Percentiles rank a stretch among this genome's conserved stretches.
Conservation (phyloP, 2,113 vertebrate genomes). For the Stictonetta naevosa region DNA sequence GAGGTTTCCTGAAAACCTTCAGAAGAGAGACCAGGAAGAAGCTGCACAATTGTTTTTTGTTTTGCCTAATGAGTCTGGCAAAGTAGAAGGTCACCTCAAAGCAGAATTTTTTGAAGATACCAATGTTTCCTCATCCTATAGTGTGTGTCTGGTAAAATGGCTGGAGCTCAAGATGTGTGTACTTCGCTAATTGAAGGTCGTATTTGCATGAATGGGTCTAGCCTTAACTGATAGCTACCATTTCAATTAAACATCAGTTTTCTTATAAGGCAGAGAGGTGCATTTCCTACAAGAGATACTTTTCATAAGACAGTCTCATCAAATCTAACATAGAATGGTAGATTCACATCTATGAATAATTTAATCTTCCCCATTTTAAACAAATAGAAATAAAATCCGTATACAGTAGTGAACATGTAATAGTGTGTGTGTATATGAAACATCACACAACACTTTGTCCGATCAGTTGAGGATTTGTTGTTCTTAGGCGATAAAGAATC, state of each 20-base stretch:
- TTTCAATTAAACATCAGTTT: slow-evolving; percentile 14
- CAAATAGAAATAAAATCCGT: background rate
- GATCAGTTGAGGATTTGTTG: slow-evolving; percentile 26
- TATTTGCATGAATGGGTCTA: slow-evolving; percentile 60
- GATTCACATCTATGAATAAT: background rate
- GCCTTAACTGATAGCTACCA: slow-evolving; percentile 40
- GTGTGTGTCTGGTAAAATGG: slow-evolving; percentile 15
- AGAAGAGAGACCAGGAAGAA: slow-evolving; percentile 8
- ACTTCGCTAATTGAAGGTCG: slow-evolving; percentile 68
- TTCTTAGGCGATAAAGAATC: slow-evolving; percentile 3
- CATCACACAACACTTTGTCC: background rate
- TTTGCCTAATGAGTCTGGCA: slow-evolving; percentile 50
- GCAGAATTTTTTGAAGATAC: slow-evolving; percentile 49
- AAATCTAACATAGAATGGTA: background rate
- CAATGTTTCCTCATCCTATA: background rate
- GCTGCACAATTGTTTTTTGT: slow-evolving; percentile 36
- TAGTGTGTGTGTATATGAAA: background rate
- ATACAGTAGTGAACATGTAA: background rate
- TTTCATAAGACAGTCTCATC: background rate
- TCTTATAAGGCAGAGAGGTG: background rate
- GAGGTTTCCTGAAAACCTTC: slow-evolving; percentile 23
- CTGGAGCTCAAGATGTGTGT: slow-evolving; percentile 6
- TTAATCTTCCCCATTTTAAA: background rate
- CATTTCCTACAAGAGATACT: background rate
- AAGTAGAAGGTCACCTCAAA: slow-evolving; percentile 60